A percentile compares a stretch with the other conserved stretches of the same genome.
Conservation (phyloP, 1,140 invertebrate genomes). For the Tetraneura akinire region DNA sequence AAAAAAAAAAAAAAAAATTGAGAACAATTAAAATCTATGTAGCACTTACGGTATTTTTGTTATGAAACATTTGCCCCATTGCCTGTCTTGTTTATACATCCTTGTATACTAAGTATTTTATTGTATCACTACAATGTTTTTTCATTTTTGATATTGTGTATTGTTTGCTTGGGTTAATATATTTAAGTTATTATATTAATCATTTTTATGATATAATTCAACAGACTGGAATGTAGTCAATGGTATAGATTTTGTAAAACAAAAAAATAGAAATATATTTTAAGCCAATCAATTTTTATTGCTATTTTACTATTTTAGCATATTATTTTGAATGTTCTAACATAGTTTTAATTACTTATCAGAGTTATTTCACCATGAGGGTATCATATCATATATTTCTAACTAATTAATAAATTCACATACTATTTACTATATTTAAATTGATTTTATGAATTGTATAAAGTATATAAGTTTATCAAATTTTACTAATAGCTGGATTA, state of each 20-base stretch:
- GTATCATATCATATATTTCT: neutral
- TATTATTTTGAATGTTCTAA: neutral
- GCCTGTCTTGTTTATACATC: too few species aligned
- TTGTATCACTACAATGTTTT: neutral
- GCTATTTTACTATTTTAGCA: neutral
- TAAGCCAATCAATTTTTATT: slow-evolving; percentile 9
- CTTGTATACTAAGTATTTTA: too few species aligned
- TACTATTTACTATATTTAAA: too few species aligned
- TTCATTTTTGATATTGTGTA: neutral
- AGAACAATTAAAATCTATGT: too few species aligned
- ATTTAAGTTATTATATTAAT: neutral
- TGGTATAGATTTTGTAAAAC: neutral
- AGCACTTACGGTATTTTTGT: too few species aligned
- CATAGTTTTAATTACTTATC: neutral
- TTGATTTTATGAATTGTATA: too few species aligned
- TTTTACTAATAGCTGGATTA: too few species aligned
- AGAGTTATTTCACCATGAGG: neutral
- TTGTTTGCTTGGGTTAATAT: neutral
- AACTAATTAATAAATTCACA: neutral
- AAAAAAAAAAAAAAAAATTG: too few species aligned
- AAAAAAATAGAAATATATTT: slow-evolving; percentile 8
- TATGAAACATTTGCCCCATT: too few species aligned
- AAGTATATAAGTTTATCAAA: too few species aligned
- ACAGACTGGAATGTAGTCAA: slow-evolving; percentile 5
- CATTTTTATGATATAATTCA: neutral